These are phyloP conservation scores for Cladorhizidae sp. DNA, from an alignment of 37 sponge, comb jelly and placozoan species.

Conservation along the genomic window DNA sequence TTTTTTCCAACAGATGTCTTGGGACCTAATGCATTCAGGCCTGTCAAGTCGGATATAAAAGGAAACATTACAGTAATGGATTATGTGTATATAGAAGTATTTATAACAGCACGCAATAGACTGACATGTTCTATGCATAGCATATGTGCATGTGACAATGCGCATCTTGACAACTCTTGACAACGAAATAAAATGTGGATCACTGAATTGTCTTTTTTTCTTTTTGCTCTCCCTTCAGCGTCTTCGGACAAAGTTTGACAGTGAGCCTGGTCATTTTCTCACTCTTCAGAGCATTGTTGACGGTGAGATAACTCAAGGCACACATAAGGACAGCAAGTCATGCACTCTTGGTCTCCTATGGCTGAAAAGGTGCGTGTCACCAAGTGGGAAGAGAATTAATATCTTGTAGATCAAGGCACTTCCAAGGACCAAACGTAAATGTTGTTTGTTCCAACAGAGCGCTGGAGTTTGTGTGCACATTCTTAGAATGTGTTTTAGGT, in stretches of 20 bases:
- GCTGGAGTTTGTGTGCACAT: constrained; percentile 72
- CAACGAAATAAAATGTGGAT: not conserved
- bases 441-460: constrained; percentile 53
- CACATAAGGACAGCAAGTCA: constrained; percentile 45
- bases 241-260: constrained; percentile 46
- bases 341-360: constrained; percentile 82
- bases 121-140: too few species aligned
- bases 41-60: constrained; percentile 80
- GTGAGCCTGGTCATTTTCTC: constrained; percentile 38
- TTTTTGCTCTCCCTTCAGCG: constrained; percentile 34
- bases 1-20: constrained; percentile 53
- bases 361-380: constrained; percentile 66
- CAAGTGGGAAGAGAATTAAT: not conserved
- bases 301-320: constrained; percentile 71
- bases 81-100: too few species aligned
- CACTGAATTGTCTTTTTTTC: not conserved
- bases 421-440: too few species aligned
- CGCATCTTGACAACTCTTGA: too few species aligned
- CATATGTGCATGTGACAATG: too few species aligned
- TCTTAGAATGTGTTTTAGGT: constrained; percentile 54
- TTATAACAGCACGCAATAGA: too few species aligned
- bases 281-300: constrained; percentile 75
- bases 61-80: constrained; percentile 67
- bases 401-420: too few species aligned
- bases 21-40: constrained; percentile 66